Evolutionary conservation across 2,888 invertebrate species (phyloP).

Genomic region (Chaitophorus viminalis): DNA sequence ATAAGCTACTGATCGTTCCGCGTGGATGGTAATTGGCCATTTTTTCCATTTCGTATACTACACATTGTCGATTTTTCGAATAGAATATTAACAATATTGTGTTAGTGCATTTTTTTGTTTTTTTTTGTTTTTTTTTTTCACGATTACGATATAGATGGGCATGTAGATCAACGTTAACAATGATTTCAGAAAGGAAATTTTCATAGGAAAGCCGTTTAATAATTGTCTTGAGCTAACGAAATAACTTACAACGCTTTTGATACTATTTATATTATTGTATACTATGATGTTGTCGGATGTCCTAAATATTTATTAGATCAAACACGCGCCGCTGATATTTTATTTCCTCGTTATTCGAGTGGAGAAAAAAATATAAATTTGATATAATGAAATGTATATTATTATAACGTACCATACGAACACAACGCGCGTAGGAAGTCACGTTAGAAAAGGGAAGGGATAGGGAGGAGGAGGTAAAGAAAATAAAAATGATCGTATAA

Average conservation of each 20-base stretch:
- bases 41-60: too few species aligned
- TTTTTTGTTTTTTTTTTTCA: too few species aligned
- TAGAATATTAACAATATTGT: too few species aligned
- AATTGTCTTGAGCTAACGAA: too few species aligned
- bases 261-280: neutral
- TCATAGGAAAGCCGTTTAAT: accelerated
- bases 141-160: too few species aligned
- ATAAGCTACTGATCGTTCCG: too few species aligned
- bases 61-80: too few species aligned
- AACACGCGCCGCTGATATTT: neutral
- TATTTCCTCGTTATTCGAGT: neutral
- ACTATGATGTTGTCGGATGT: neutral
- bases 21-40: too few species aligned
- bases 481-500: neutral
- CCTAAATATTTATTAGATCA: neutral
- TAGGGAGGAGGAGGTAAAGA: neutral
- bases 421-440: neutral
- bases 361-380: neutral
- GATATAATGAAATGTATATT: too few species aligned
- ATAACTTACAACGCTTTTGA: neutral
- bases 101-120: too few species aligned
- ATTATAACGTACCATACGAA: neutral
- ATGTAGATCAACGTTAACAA: too few species aligned
- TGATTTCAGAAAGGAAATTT: too few species aligned
- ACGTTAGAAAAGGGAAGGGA: neutral